These are phyloP conservation scores for Physeter macrocephalus DNA, from an alignment of 2,113 vertebrate genomes.

Conservation along the genomic window DNA sequence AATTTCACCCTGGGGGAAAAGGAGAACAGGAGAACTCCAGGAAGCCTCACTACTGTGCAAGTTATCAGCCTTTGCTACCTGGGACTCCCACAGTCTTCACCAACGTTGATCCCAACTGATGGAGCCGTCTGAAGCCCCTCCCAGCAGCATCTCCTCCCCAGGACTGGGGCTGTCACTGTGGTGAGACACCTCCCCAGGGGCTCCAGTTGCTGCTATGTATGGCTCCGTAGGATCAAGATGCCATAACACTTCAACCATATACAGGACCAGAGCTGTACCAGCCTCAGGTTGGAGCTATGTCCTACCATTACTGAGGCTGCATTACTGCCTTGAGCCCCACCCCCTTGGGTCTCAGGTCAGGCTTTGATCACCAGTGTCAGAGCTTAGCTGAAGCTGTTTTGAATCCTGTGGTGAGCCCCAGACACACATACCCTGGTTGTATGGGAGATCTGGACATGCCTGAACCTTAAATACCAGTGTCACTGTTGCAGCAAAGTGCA, in stretches of 20 bases:
- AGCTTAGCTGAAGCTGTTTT: neutral
- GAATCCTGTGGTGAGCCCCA: neutral
- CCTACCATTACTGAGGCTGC: neutral
- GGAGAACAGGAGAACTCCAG: neutral
- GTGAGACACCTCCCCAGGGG: neutral
- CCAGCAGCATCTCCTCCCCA: neutral
- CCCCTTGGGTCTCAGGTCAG: neutral
- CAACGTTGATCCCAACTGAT: neutral
- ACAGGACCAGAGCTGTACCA: neutral
- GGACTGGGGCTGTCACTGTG: neutral
- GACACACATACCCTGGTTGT: neutral
- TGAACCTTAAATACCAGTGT: neutral
- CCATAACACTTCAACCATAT: neutral
- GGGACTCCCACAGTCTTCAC: neutral
- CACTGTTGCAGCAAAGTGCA: neutral
- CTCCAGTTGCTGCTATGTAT: neutral
- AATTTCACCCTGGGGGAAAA: neutral
- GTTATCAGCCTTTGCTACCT: neutral
- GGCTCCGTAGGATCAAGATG: neutral
- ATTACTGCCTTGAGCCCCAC: neutral
- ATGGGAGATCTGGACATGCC: neutral
- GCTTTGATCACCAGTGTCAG: neutral
- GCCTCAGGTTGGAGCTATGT: neutral
- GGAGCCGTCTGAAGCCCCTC: neutral
- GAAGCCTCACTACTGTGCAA: neutral